Conservation (phyloP, 2,797 vertebrate genomes). For the Xiphorhynchus erythropygius region DNA sequence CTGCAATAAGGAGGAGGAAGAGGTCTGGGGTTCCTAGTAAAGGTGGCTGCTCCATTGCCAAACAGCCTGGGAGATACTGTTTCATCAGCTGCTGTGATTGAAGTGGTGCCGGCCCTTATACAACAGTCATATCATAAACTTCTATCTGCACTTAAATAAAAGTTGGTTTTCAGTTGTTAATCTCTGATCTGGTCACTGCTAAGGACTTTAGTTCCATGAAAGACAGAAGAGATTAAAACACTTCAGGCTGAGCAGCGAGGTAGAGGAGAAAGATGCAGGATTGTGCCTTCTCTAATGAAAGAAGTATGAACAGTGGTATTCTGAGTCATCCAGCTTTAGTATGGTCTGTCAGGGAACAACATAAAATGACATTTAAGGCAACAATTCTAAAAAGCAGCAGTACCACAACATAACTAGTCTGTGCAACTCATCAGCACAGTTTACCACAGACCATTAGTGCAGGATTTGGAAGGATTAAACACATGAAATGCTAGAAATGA, state of each 20-base stretch:
- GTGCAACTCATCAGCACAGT: constrained; percentile 26
- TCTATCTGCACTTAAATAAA: neutral
- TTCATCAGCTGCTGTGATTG: neutral
- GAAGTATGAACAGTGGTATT: neutral
- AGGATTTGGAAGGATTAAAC: constrained; percentile 16
- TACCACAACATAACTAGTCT: neutral
- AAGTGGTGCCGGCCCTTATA: neutral
- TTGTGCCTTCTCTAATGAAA: neutral
- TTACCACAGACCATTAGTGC: constrained; percentile 3
- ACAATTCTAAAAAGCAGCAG: neutral
- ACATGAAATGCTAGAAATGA: constrained; percentile 15
- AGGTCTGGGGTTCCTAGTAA: neutral
- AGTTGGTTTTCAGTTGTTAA: neutral
- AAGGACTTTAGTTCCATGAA: neutral
- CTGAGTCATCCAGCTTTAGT: neutral
- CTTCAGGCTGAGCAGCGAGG: neutral
- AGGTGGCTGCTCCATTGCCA: neutral
- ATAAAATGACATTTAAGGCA: neutral
- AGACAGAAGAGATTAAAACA: neutral
- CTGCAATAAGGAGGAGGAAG: neutral
- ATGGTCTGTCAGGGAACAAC: neutral
- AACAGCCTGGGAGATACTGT: neutral
- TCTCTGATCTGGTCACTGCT: neutral
- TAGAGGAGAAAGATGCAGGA: neutral
- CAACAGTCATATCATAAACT: neutral